Evolutionary conservation across 1,140 invertebrate genomes (phyloP), one percentile per base, ranked within the genome.

Genomic region (Heliconius hewitsoni): DNA sequence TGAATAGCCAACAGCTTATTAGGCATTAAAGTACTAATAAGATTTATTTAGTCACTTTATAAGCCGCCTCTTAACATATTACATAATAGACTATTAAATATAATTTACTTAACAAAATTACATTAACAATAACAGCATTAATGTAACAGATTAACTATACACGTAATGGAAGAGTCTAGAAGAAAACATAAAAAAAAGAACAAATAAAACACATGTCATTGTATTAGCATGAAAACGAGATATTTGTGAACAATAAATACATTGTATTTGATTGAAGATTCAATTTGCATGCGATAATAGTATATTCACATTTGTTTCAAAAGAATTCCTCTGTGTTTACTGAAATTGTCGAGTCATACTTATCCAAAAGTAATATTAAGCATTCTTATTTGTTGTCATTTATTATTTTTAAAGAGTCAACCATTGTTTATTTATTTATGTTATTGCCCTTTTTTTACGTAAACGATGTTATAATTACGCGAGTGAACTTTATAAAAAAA

Each of bases 201-300:
- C 18, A 66, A 66, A 66, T 57, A 57, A 57, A 57, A 57, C 55
- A 57, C n/a, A 66, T 27, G 55, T 66, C 60, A 66, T 66, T 30
- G 9, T 66, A 30, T 66, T 30, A 66, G 11, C 60, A 30, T 66
- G 11, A 66, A 66, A 66, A 27, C 27, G 60, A 16, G 60, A 66
- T n/a, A 23, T 23, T 23, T 19, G 19, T 57, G 55, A 66, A 23
- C 23, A 37, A 66, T 23, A 27, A 30, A 66, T 66, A 27, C 23
- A 27, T 11, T 27, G 23, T 66, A 27, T 30, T 66, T 66, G 27
- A 66, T 66, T 66, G 23, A 13, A 66, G 27, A 30, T 13, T 27
- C 8, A 66, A 23, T 66, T 66, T 66, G 3, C 60, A 27, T 66
- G 30, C 13, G 8, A 66, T 27, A 66, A 27, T 66, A 30, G 5